Base-by-base conservation (phyloP, 2,797 vertebrate genomes). In the Tenualosa ilisha region DNA sequence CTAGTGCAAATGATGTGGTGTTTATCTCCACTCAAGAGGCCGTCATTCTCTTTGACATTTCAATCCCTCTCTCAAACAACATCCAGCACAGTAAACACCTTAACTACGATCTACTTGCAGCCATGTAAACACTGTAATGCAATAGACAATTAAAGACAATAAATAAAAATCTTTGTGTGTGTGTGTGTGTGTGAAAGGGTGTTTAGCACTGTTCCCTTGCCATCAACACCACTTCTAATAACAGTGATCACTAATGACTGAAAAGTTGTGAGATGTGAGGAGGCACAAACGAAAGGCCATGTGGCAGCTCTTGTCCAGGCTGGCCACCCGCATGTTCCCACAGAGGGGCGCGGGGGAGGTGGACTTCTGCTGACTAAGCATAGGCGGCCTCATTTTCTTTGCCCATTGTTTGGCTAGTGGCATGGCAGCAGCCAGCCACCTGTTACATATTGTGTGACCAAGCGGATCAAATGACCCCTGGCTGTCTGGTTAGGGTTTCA, bases 381-480 rank as follows among this genome's bases (percentile, higher is more conserved):
- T 4, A 40, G 84, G 72, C 81, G 65, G 86, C 40, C 75, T 61
- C 2, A 43, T 86, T 91, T 89, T 87, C 84, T 91, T 81, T 91
- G 91, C 88, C 90, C 86, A 92, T 93, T 94, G 93, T 94, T 91
- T 82, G 83, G 88, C 51, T 12, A 82, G 84, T 65, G 26, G 72
- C 82, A 81, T 59, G 49, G 83, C 89, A 90, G 85, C 89, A 83
- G 84, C 81, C 83, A 88, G 91, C 94, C 94, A 93, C 92, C 93
- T 94, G 93, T 87, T 89, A 85, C 84, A 85, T 83, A 87, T 17
- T 81, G 81, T 85, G 86, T 82, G 86, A 86, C 85, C 85, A 82
- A 84, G 85, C 72, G 86, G 89, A 92, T 92, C 87, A 86, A 89
- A 86, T 91, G 86, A 84, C 82, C 63, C 82, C 50, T 85, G 86